Base-by-base conservation (phyloP, 2,797 vertebrate species). In the Chelidonichthys spinosus region DNA sequence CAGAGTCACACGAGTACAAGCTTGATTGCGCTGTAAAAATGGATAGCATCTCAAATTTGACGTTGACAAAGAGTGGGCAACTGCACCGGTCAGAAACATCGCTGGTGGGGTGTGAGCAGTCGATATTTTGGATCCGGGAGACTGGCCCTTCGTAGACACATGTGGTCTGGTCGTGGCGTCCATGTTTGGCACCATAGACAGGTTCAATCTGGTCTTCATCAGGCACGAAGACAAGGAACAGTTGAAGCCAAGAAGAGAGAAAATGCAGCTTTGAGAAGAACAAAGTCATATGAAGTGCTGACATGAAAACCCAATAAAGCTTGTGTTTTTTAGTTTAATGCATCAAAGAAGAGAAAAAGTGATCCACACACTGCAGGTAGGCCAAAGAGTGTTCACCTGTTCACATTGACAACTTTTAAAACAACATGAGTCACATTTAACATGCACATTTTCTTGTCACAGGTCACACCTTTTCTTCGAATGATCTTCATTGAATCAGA, bases 281-380 rank as follows among this genome's bases (percentile, higher is more conserved):
- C 36, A 53, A 63, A 33, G 37, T 40, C 7, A 40, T 6, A 52
- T 52, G 40, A 14, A 52, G 47, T 14, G n/a, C 15, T 40, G 9
- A 63, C 17, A 40, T 54, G 6, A 50, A 35, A 25, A 49, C 36
- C 49, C 3, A 52, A 46, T n/a, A 14, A 37, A 14, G 15, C n/a
- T 40, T 32, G 2, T 59, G 33, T 55, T 55, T 56, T 14, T 35
- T 25, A 61, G 56, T 9, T 62, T 44, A 42, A 61, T 53, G 39
- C 14, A 33, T 10, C 49, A 18, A 36, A 7, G 17, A 13, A 10
- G 6, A 18, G 11, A 54, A 50, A 11, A n/a, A 2, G 11, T 32
- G 8, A 70, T 42, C 79, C 85, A 84, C 78, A 55, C 89, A 87
- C 0, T 56, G 7, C 33, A 89, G 53, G 10, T 86, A 4, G 0